Evolutionary conservation across 1,140 invertebrate genomes (phyloP), one percentile per base, ranked within the genome.

Genomic region (Ditylenchus dipsaci): DNA sequence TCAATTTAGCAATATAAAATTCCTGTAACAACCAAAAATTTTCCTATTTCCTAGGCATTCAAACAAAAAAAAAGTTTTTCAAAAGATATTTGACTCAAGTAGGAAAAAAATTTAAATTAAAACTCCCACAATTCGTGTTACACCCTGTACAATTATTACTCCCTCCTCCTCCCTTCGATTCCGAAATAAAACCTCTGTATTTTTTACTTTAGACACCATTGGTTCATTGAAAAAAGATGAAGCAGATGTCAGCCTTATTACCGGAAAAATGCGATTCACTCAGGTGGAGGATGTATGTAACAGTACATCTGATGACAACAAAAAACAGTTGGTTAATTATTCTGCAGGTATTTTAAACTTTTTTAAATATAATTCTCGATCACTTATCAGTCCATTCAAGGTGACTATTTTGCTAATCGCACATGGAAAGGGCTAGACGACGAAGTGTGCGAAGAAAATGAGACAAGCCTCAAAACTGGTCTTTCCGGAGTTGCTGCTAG

Each of bases 391-490:
- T 30, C 38, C 23, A 17, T 59, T 76, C 1, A 8, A 73, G 75
- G 75, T 33, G 68, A 76, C 65, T 69, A 78, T 56, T 76, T 76
- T 45, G 60, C 58, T 17, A 66, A 72, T 47, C 77, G 75, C n/a
- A 59, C 75, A 19, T 76, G 75, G 75, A 77, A 74, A 47, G 75
- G 75, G 9, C 67, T 76, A 8, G 67, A 76, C 21, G 76, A 78
- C 33, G 56, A 60, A 13, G n/a, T 19, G 3, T 21, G 3, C 15
- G n/a, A 19, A 53, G 15, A 19, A 21, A 26, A 53, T 26, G 23
- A 19, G 15, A 26, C 23, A 21, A 53, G 8, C 23, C 8, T 53
- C 3, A 53, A 53, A 53, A 26, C n/a, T 8, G 49, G 49, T 26
- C 23, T 53, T 8, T 53, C 49, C 3, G 49, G 49, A 3, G 23